A percentile compares a stretch with the other conserved stretches of the same genome.
Evolutionary conservation across 2,113 vertebrate species (phyloP).

Genomic region (Syngnathus floridae): DNA sequence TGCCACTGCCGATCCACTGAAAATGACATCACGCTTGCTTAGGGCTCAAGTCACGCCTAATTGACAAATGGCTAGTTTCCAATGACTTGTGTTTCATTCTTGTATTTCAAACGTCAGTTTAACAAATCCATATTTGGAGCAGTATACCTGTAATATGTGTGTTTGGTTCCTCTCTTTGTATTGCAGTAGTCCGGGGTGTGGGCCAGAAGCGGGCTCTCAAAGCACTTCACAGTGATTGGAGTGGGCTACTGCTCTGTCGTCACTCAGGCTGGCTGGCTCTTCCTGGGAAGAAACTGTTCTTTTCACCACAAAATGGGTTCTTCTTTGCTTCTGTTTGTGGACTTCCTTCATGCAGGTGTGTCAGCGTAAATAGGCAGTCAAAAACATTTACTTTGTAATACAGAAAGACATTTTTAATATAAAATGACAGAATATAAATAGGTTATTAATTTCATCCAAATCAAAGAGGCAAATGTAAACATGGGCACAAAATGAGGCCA

Average conservation of each 20-base stretch:
- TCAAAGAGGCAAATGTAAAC: conserved; percentile 20
- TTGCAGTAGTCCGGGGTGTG: not conserved
- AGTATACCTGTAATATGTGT: not conserved
- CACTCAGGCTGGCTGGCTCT: not conserved
- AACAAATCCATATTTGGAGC: no score
- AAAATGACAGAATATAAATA: not conserved
- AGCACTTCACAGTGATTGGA: not conserved
- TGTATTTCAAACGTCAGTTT: no score
- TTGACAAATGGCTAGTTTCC: no score
- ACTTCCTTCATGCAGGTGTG: not conserved
- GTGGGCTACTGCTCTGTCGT: not conserved
- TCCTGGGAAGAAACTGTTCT: not conserved
- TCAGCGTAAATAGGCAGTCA: not conserved
- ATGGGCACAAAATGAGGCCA: conserved; percentile 29
- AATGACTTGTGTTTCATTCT: no score
- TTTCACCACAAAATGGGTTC: not conserved
- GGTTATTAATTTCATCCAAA: not conserved
- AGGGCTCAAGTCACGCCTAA: no score
- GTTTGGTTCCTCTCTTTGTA: not conserved
- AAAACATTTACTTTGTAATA: not conserved
- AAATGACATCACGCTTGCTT: no score
- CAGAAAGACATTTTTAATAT: not conserved
- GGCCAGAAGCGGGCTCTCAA: not conserved
- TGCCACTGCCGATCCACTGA: no score
- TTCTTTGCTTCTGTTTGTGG: not conserved